phyloP scores from a whole-genome alignment of 2,888 invertebrate genomes.

The Caenorhabditis becei region DNA sequence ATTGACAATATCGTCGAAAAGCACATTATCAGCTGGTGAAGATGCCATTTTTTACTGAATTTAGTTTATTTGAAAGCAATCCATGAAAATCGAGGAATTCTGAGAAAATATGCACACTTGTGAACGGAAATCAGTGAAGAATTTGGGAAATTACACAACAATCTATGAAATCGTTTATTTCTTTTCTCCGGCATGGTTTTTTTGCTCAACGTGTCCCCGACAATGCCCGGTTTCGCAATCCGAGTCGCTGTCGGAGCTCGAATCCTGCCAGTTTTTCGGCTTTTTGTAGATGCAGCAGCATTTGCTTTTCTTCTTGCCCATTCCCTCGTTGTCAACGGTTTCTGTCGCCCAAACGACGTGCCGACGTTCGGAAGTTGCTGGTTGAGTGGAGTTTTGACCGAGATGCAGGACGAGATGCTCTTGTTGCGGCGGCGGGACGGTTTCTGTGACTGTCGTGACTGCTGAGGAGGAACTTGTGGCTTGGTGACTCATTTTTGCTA shows the following conservation, averaged over 20 bases:
- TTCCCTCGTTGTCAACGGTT: constrained; percentile 78
- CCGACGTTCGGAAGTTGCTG: constrained; percentile 54
- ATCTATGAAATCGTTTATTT: neutral
- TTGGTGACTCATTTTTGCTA: constrained; percentile 42
- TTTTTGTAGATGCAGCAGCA: constrained; percentile 81
- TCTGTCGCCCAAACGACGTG: constrained; percentile 69
- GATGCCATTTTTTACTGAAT: too few species aligned
- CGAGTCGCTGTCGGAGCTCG: constrained; percentile 65
- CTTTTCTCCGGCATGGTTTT: constrained; percentile 41
- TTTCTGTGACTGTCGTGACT: constrained; percentile 31
- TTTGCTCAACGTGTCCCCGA: constrained; percentile 79
- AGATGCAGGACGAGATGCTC: constrained; percentile 48
- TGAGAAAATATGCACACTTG: neutral
- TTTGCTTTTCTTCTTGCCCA: constrained; percentile 80
- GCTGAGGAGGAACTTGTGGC: constrained; percentile 22
- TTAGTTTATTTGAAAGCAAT: too few species aligned
- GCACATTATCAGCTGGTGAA: constrained; percentile 5
- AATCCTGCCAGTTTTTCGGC: constrained; percentile 76
- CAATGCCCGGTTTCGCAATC: constrained; percentile 81
- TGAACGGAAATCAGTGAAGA: neutral
- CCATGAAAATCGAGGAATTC: too few species aligned
- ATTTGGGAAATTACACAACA: constrained; percentile 23
- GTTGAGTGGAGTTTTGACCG: constrained; percentile 6
- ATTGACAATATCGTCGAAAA: constrained; percentile 52
- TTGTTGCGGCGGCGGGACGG: constrained; percentile 1